Conservation (phyloP, 1,140 invertebrate genomes). For the Artemia franciscana region DNA sequence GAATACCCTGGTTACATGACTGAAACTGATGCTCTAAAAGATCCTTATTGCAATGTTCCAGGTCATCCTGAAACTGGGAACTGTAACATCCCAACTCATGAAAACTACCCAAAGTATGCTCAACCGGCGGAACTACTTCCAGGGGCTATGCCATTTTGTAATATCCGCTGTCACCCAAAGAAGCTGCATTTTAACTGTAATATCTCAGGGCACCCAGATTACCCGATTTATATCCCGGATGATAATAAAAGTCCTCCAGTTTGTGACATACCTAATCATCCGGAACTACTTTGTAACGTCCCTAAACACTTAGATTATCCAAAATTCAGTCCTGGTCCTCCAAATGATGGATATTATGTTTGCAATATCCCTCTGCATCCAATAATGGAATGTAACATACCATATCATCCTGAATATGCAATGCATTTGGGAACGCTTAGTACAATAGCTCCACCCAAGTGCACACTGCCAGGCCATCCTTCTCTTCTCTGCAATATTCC, state of each 20-base stretch:
- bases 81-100: slow-evolving; percentile 5
- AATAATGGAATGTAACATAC: slow-evolving; percentile 4
- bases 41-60: slow-evolving; percentile 10
- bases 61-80: slow-evolving; percentile 2
- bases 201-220: slow-evolving; percentile 5
- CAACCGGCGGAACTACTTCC: neutral
- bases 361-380: slow-evolving; percentile 7
- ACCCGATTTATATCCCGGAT: slow-evolving; percentile 1
- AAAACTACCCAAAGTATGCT: slow-evolving; percentile 3
- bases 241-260: slow-evolving; percentile 4
- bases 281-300: slow-evolving; percentile 8
- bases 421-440: slow-evolving; percentile 1
- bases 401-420: slow-evolving; percentile 4
- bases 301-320: slow-evolving; percentile 9
- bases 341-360: slow-evolving; percentile 5
- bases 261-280: slow-evolving; percentile 3
- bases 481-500: slow-evolving; percentile 9
- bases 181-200: slow-evolving; percentile 2
- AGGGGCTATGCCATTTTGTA: slow-evolving; percentile 6
- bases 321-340: slow-evolving; percentile 2
- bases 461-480: slow-evolving; percentile 3
- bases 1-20: slow-evolving; percentile 8
- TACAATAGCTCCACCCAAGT: slow-evolving; percentile 6
- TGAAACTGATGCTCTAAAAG: slow-evolving; percentile 2
- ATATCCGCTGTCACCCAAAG: slow-evolving; percentile 4